Percentiles rank a stretch among this genome's conserved stretches.
These are phyloP conservation scores for Dermatemys mawii DNA, from an alignment of 2,113 vertebrate genomes.

Conservation along the genomic window DNA sequence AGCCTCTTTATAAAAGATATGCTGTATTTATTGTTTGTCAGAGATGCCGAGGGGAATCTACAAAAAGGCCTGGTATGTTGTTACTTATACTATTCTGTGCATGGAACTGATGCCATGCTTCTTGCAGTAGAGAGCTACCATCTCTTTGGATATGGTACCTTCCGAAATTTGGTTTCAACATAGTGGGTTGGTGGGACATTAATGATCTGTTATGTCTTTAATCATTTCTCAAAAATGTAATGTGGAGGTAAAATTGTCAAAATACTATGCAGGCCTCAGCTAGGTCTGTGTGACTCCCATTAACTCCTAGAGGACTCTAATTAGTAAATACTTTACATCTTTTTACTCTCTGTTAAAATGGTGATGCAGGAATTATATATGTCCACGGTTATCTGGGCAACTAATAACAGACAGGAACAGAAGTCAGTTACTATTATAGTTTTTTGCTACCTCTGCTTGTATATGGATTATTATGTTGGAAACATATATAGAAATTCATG, in stretches of 20 bases:
- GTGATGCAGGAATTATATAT: neutral
- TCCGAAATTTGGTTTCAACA: neutral
- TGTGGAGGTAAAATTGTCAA: slow-evolving; percentile 1
- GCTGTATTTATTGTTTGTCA: neutral
- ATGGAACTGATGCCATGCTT: neutral
- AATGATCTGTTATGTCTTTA: neutral
- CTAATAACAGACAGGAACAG: slow-evolving; percentile 5
- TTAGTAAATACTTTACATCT: neutral
- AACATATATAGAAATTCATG: neutral
- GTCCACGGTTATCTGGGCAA: neutral
- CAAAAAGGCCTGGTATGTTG: neutral
- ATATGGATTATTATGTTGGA: slow-evolving; percentile 15
- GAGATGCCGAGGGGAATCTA: neutral
- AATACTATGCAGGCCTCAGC: neutral
- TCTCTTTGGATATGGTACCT: neutral
- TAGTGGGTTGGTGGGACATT: neutral
- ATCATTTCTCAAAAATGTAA: neutral
- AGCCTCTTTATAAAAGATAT: neutral
- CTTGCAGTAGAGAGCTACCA: neutral
- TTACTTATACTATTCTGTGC: neutral
- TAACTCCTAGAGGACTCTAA: neutral
- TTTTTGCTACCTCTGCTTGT: neutral
- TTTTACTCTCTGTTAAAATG: neutral
- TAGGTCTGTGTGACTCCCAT: neutral
- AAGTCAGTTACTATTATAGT: neutral